A percentile compares a stretch with the other conserved stretches of the same genome.
These are phyloP conservation scores for Drosophila lini DNA, from an alignment of 1,140 invertebrate genomes.

Conservation along the genomic window DNA sequence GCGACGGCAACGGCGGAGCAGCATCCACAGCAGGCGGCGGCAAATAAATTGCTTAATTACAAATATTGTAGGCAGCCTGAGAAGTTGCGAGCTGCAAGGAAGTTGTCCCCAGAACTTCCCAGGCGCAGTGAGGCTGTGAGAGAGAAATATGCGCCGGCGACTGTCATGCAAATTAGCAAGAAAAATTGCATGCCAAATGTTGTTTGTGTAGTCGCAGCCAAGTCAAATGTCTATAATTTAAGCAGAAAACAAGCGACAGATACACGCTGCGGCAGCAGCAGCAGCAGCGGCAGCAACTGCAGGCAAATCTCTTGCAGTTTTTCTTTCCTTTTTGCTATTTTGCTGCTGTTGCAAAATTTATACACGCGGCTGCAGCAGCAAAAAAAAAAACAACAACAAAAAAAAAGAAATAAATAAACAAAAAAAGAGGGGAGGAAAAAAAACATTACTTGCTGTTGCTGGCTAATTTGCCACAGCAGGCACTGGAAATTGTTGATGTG, in stretches of 20 bases:
- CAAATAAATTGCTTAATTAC: slow-evolving; percentile 81
- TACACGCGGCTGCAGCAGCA: slow-evolving; percentile 63
- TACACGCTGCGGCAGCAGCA: slow-evolving; percentile 63
- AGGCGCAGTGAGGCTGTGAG: slow-evolving; percentile 46
- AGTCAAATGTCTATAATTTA: slow-evolving; percentile 82
- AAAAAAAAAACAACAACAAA: slow-evolving; percentile 15
- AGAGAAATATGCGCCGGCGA: slow-evolving; percentile 49
- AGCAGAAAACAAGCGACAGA: slow-evolving; percentile 80
- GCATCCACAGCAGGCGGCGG: slow-evolving; percentile 33
- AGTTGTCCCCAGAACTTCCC: slow-evolving; percentile 59
- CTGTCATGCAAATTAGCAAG: slow-evolving; percentile 78
- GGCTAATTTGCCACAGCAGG: slow-evolving; percentile 77
- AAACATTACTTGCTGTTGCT: slow-evolving; percentile 61
- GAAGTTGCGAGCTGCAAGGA: slow-evolving; percentile 48
- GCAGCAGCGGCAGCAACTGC: slow-evolving; percentile 41
- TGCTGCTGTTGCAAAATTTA: slow-evolving; percentile 73
- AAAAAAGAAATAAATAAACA: slow-evolving; percentile 33
- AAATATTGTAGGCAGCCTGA: slow-evolving; percentile 64
- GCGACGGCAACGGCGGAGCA: not conserved
- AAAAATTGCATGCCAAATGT: slow-evolving; percentile 81
- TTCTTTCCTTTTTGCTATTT: slow-evolving; percentile 45
- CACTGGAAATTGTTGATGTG: slow-evolving; percentile 80
- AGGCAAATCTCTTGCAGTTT: slow-evolving; percentile 69
- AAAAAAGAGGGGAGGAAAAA: slow-evolving; percentile 24
- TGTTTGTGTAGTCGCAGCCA: slow-evolving; percentile 64